Base-by-base conservation (phyloP, 2,797 vertebrate species). In the Rousettus madagascariensis region DNA sequence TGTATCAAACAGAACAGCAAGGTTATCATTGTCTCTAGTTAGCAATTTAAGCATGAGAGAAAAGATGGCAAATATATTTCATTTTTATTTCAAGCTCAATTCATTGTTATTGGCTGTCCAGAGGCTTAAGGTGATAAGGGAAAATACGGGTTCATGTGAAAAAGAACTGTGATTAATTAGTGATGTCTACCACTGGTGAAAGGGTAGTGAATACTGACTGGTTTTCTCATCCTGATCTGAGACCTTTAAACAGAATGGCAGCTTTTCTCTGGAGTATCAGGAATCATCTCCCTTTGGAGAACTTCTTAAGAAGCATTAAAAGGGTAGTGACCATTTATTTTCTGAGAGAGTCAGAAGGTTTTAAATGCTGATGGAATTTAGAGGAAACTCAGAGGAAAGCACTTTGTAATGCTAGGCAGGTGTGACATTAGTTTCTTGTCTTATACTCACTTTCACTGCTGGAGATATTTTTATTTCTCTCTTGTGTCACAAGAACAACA, bases 381-480 rank as follows among this genome's bases (percentile, higher is more conserved):
- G 55, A 26, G 55, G n/a, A 46, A 16, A 1, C 75, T 82, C 28
- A 86, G 85, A 89, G 55, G n/a, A n/a, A 55, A 84, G 30, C 6
- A 4, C 11, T 61, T 95, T 36, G 13, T 36, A 36, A 51, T 74
- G 72, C 28, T 24, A 71, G 75, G 30, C 33, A 63, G 53, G 30
- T 85, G 26, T 61, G 71, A 59, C 72, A 53, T 77, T 71, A 1
- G 3, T 77, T 63, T 69, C 17, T 4, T 26, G 7, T 49, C 20
- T 46, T 84, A 2, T 24, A 33, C 53, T 93, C 65, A 10, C 53
- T 78, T 74, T 96, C 49, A 22, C 36, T 20, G 33, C n/a, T 57
- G 85, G 63, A 92, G 61, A 88, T 89, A 59, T 74, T 86, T 97
- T 95, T 80, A 75, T 78, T 95, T 90, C 66, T 78, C 59, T 78